These are phyloP conservation scores for Holcopasites calliopsidis DNA, from an alignment of 1,140 invertebrate species.

Conservation along the genomic window DNA sequence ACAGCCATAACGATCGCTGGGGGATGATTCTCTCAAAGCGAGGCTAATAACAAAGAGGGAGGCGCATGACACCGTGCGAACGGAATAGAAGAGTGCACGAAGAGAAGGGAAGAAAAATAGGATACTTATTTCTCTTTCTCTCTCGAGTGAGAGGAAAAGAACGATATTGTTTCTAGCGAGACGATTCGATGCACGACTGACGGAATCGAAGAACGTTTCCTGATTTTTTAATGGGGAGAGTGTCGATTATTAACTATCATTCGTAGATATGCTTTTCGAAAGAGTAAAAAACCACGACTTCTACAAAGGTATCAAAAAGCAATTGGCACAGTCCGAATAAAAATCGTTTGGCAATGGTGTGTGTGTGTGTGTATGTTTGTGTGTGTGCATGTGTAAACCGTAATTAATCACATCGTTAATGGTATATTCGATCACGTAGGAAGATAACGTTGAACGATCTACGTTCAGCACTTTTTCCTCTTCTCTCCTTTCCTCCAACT, in stretches of 20 bases:
- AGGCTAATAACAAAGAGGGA: conserved; percentile 25
- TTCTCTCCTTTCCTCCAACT: too few relatives aligned
- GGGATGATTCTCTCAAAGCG: conserved; percentile 39
- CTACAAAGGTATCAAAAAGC: conserved; percentile 31
- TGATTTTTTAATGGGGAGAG: neutral
- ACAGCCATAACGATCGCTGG: conserved; percentile 16
- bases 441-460: neutral
- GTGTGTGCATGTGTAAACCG: neutral
- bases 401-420: conserved; percentile 2
- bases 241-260: conserved; percentile 4
- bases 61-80: conserved; percentile 42
- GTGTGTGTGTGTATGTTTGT: neutral
- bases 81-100: neutral
- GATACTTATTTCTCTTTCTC: too few relatives aligned
- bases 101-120: neutral
- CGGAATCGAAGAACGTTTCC: neutral
- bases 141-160: neutral
- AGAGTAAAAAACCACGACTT: conserved; percentile 25
- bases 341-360: conserved; percentile 18
- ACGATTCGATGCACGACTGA: neutral
- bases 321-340: conserved; percentile 36
- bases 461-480: neutral
- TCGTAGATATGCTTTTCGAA: conserved; percentile 2
- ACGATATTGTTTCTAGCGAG: neutral
- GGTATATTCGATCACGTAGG: neutral